Evolutionary conservation across 2,797 vertebrate genomes (phyloP).

Genomic region (Spondyliosoma cantharus): DNA sequence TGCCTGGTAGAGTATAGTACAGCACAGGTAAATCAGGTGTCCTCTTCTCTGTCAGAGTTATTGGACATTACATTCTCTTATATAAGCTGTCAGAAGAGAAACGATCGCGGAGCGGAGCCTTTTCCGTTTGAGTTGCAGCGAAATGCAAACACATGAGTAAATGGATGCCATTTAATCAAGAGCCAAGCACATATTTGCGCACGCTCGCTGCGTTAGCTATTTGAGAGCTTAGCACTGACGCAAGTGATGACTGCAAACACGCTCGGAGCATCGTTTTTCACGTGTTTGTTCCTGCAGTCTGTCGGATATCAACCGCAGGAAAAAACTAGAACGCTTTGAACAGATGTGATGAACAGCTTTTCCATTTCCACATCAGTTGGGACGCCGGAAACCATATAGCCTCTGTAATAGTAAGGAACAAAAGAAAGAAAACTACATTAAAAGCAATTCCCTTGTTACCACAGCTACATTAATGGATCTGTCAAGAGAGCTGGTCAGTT

Average conservation of each 20-base stretch:
- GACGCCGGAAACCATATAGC: not conserved
- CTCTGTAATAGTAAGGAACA: not conserved
- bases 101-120: not conserved
- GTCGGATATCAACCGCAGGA: conserved; percentile 7
- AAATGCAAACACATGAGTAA: conserved; percentile 25
- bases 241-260: conserved; percentile 9
- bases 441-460: conserved; percentile 4
- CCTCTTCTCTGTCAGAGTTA: not conserved
- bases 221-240: conserved; percentile 6
- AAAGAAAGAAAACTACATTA: not conserved
- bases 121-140: conserved; percentile 18
- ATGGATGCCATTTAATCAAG: conserved; percentile 27
- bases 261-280: not conserved
- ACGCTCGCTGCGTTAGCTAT: conserved; percentile 8
- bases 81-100: not conserved
- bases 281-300: conserved; percentile 22
- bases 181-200: conserved; percentile 21
- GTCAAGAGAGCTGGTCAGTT: conserved; percentile 13
- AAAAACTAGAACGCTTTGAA: not conserved
- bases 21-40: not conserved
- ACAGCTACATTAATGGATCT: conserved; percentile 16
- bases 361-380: not conserved
- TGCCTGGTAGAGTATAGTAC: not conserved
- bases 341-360: conserved; percentile 6
- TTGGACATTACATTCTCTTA: conserved; percentile 9